A percentile compares a stretch with the other conserved stretches of the same genome.
These are phyloP conservation scores for Sebastes trivittatus DNA, from an alignment of 2,797 vertebrate species.

Conservation along the genomic window DNA sequence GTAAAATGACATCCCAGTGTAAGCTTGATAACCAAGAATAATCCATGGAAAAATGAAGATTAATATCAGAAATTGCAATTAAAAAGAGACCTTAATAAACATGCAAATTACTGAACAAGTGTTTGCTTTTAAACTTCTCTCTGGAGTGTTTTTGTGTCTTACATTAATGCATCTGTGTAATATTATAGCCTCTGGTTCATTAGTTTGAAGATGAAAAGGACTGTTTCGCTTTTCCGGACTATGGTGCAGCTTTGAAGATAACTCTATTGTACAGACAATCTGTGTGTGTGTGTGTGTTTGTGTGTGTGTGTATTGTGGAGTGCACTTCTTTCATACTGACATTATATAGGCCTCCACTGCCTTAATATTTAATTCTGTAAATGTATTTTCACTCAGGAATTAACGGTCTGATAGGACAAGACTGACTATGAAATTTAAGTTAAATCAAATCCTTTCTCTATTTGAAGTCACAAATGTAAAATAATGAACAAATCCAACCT, in stretches of 20 bases:
- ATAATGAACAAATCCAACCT: neutral
- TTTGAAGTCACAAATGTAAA: neutral
- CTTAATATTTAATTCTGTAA: neutral
- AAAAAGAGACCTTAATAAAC: conserved; percentile 4
- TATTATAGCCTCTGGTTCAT: conserved; percentile 5
- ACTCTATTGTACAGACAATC: neutral
- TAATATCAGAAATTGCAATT: conserved; percentile 6
- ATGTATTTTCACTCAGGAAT: neutral
- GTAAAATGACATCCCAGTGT: neutral
- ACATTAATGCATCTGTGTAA: neutral
- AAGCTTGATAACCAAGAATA: neutral
- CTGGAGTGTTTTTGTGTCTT: neutral
- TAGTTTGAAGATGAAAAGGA: conserved; percentile 15
- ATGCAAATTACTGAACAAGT: conserved; percentile 7
- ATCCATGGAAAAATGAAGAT: neutral
- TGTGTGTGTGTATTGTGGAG: neutral
- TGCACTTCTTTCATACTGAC: neutral
- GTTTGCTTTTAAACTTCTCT: neutral
- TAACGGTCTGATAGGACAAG: neutral
- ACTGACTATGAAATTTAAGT: neutral
- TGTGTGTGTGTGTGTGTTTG: neutral
- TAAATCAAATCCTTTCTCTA: neutral
- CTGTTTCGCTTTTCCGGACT: neutral
- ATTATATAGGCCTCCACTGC: neutral
- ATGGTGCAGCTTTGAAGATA: conserved; percentile 2